Evolutionary conservation across 2,797 vertebrate species (phyloP).

Genomic region (Tolypeutes matacus): DNA sequence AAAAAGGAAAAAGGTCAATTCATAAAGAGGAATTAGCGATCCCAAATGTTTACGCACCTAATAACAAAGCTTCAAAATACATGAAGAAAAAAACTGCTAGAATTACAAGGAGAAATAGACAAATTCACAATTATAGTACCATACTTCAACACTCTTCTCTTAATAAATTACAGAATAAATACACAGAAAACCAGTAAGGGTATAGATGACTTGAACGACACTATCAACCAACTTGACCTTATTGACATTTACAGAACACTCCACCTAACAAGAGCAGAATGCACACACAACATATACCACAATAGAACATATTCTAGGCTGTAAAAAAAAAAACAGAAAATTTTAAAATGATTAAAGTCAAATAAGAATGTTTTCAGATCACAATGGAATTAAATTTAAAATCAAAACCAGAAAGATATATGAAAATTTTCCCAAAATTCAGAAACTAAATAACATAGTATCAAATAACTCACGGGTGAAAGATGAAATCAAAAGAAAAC

Average conservation of each 20-base stretch:
- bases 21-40: neutral
- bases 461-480: neutral
- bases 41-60: neutral
- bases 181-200: neutral
- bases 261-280: neutral
- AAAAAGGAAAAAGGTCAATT: neutral
- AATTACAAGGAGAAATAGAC: neutral
- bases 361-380: neutral
- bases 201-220: neutral
- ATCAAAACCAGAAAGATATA: neutral
- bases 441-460: neutral
- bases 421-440: neutral
- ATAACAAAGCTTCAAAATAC: neutral
- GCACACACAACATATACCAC: neutral
- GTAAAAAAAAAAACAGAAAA: neutral
- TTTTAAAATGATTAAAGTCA: conserved; percentile 10
- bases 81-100: neutral
- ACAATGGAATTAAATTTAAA: neutral
- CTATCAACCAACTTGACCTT: neutral
- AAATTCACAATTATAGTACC: neutral
- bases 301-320: neutral
- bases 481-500: conserved; percentile 27
- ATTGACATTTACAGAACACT: neutral
- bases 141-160: neutral
- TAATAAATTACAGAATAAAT: too few relatives aligned